Evolutionary conservation across 1,140 invertebrate genomes (phyloP).

Genomic region (Hyposmocoma kahamanoa): DNA sequence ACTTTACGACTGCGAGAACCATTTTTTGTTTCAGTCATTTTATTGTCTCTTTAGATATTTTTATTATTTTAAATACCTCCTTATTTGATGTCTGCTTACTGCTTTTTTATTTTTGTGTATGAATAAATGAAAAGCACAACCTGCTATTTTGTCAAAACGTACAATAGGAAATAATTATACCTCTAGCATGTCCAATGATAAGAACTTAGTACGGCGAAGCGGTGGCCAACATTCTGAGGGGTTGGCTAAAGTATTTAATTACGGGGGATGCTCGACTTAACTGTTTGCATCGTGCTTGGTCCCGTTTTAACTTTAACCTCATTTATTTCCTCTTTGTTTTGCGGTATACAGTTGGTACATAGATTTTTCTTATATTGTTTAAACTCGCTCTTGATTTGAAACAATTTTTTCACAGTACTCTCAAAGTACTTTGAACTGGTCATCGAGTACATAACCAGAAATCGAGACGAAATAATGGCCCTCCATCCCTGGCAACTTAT

Average conservation of each 20-base stretch:
- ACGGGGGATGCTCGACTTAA: slow-evolving; percentile 19
- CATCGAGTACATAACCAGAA: no score
- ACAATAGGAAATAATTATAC: slow-evolving; percentile 10
- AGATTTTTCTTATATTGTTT: no score
- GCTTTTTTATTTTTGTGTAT: no score
- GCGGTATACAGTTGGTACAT: no score
- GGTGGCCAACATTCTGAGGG: slow-evolving; percentile 23
- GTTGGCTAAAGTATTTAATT: slow-evolving; percentile 39
- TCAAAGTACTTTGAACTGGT: no score
- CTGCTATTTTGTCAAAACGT: no score
- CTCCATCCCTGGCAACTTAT: no score
- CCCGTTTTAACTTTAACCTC: neutral
- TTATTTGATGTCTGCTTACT: no score
- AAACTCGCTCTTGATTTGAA: no score
- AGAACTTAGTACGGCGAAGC: slow-evolving; percentile 26
- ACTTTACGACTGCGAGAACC: slow-evolving; percentile 29
- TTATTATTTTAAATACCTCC: neutral
- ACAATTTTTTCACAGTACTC: no score
- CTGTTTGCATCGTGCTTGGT: slow-evolving; percentile 19
- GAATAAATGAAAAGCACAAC: no score
- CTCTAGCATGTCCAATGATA: slow-evolving; percentile 17
- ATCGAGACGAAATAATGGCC: no score
- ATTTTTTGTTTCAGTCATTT: slow-evolving; percentile 13
- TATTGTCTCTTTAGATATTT: neutral
- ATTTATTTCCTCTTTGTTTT: neutral